These are phyloP conservation scores for Crotophaga sulcirostris DNA, from an alignment of 2,113 vertebrate species.

Conservation along the genomic window DNA sequence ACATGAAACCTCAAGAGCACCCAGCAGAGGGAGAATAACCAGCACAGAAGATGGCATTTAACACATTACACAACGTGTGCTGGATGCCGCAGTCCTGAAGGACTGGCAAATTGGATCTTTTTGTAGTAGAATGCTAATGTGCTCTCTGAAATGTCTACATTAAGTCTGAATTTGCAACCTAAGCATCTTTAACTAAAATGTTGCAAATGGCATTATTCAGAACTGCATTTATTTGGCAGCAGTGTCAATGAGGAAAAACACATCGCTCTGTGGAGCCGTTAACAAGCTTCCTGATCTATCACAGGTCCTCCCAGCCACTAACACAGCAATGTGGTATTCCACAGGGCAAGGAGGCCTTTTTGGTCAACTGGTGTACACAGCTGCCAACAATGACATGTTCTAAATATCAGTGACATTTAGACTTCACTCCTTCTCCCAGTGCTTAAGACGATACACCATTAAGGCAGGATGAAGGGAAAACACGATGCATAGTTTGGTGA, in stretches of 20 bases:
- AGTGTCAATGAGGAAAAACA: background rate
- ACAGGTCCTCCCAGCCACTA: background rate
- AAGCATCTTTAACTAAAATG: background rate
- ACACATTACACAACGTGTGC: background rate
- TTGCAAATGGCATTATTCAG: background rate
- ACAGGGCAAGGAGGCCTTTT: background rate
- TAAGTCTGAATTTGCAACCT: background rate
- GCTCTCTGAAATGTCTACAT: background rate
- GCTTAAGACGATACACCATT: background rate
- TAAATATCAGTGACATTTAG: background rate
- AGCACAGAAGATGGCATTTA: background rate
- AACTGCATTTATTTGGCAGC: background rate
- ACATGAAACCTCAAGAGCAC: background rate
- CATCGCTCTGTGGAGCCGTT: background rate
- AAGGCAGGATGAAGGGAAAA: background rate
- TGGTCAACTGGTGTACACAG: background rate
- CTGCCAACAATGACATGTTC: background rate
- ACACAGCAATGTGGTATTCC: background rate
- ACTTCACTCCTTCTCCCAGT: background rate
- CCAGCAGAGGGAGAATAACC: background rate
- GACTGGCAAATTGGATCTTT: background rate
- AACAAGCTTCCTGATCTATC: background rate
- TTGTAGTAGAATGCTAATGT: background rate
- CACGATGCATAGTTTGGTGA: background rate
- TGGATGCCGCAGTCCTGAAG: background rate